These are phyloP conservation scores for Resseliella maxima DNA, from an alignment of 2,888 invertebrate genomes.

Conservation along the genomic window DNA sequence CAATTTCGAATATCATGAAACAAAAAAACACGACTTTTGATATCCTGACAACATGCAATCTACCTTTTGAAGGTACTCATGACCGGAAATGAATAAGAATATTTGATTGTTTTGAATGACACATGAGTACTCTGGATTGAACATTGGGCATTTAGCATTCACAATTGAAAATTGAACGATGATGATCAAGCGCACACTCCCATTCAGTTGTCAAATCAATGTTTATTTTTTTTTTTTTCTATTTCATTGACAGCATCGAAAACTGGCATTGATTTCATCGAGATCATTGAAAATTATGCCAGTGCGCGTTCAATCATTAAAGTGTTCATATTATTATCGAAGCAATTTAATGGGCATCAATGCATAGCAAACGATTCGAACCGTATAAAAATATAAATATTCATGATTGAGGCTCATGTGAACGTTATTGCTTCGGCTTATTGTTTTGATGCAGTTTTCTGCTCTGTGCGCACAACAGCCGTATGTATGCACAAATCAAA, in stretches of 20 bases:
- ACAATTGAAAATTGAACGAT: too few relatives aligned
- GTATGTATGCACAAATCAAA: background rate
- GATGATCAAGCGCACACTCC: constrained; percentile 11
- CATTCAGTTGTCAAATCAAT: constrained; percentile 16
- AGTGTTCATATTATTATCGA: constrained; percentile 6
- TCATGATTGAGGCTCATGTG: constrained; percentile 25
- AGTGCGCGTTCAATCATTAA: constrained; percentile 46
- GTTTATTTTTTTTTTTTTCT: background rate
- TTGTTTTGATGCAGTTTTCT: constrained; percentile 34
- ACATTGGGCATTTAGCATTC: too few relatives aligned
- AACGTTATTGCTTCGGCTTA: background rate
- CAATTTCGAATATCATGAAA: background rate
- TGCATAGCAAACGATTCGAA: constrained; percentile 49
- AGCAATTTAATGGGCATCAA: constrained; percentile 45
- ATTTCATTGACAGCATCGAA: background rate
- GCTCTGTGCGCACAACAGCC: background rate
- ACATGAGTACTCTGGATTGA: constrained; percentile 39
- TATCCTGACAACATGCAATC: constrained; percentile 27
- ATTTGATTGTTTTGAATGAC: constrained; percentile 32
- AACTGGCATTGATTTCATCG: constrained; percentile 25
- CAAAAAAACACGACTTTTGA: background rate
- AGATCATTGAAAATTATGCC: background rate
- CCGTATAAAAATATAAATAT: constrained; percentile 50
- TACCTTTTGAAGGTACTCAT: constrained; percentile 1
- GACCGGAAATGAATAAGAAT: constrained; percentile 36